Conservation (phyloP, 2,888 invertebrate genomes). For the Tenthredo amoena region DNA sequence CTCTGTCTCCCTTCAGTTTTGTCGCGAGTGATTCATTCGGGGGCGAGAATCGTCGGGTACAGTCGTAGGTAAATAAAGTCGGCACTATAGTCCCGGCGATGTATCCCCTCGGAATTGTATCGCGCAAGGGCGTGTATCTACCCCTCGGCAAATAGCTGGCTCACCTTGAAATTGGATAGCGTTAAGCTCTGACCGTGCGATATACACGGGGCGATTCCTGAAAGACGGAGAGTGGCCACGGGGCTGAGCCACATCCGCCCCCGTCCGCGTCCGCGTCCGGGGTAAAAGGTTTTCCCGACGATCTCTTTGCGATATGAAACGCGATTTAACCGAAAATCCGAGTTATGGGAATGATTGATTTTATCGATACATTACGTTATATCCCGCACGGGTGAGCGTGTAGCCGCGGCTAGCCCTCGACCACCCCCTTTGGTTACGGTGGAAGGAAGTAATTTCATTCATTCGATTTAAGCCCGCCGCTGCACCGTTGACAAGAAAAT, state of each 20-base stretch:
- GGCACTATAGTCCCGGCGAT: not conserved
- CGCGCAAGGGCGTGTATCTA: not conserved
- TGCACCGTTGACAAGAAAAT: not conserved
- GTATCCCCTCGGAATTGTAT: not conserved
- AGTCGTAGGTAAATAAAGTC: not conserved
- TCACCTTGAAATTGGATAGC: constrained; percentile 14
- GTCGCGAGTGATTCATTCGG: not conserved
- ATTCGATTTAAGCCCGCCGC: not conserved
- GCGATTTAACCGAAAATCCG: constrained; percentile 22
- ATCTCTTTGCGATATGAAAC: constrained; percentile 28
- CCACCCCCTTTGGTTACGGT: not conserved
- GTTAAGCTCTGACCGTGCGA: constrained; percentile 29
- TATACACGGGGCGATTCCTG: not conserved
- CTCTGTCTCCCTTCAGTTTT: not conserved
- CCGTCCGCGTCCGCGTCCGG: not conserved
- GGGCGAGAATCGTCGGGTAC: no score
- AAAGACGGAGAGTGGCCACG: not conserved
- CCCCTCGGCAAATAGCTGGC: not conserved
- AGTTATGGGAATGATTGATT: constrained; percentile 10
- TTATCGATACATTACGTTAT: not conserved
- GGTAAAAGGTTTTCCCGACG: constrained; percentile 3
- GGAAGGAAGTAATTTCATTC: not conserved
- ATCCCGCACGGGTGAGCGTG: not conserved
- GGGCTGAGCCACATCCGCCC: not conserved
- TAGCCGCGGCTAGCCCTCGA: not conserved